phyloP scores from a whole-genome alignment of 2,888 invertebrate species.

The Cyaniris semiargus region DNA sequence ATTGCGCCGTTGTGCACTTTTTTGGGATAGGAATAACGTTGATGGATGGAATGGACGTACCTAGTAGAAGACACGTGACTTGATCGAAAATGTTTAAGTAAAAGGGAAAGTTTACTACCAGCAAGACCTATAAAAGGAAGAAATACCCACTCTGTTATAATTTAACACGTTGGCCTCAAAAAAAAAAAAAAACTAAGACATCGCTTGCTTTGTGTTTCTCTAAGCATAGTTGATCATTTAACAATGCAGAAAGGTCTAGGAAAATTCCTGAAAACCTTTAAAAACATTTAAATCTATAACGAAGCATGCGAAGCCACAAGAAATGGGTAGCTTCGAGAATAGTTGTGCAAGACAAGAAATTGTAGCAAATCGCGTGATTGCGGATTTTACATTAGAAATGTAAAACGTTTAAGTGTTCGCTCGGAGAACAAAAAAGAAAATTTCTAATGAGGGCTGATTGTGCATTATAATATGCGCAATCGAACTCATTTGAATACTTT shows the following conservation, averaged over 20 bases:
- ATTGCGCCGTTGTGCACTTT: too few species aligned
- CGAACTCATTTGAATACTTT: neutral
- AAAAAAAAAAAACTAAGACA: too few species aligned
- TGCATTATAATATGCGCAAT: neutral
- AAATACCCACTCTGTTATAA: too few species aligned
- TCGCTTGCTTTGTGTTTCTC: too few species aligned
- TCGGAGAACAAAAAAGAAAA: neutral
- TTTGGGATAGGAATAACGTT: too few species aligned
- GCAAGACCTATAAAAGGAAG: too few species aligned
- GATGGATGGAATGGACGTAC: too few species aligned
- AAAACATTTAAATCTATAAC: neutral
- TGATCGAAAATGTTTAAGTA: too few species aligned
- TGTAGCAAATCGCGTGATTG: constrained; percentile 5
- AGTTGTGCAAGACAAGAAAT: constrained; percentile 4
- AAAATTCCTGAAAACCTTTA: neutral
- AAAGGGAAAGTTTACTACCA: too few species aligned
- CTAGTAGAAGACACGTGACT: too few species aligned
- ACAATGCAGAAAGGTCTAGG: neutral
- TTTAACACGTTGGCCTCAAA: too few species aligned
- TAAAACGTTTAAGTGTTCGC: constrained; percentile 12
- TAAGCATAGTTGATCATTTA: neutral
- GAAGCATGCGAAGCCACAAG: neutral
- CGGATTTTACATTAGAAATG: neutral
- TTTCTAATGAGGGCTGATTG: constrained; percentile 6
- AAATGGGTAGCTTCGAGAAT: neutral